Conservation (phyloP, 2,888 invertebrate genomes). For the Desoria tigrina region DNA sequence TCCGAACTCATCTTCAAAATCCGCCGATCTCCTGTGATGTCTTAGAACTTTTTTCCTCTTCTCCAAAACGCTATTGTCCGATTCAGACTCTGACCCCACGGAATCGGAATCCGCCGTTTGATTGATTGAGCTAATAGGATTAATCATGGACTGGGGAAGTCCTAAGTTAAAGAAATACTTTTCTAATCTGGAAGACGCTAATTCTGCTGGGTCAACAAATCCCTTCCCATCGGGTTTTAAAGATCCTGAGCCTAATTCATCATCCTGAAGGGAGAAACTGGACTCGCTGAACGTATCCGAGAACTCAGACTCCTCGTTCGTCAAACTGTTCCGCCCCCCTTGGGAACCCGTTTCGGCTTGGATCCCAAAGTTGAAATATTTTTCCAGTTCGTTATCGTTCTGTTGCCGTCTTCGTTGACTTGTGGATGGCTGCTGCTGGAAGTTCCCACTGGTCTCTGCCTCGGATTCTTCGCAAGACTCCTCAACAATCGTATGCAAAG, state of each 20-base stretch:
- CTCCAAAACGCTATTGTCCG: constrained; percentile 49
- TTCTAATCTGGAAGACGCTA: constrained; percentile 81
- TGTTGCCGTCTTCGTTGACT: constrained; percentile 35
- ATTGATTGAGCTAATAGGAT: constrained; percentile 37
- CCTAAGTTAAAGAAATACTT: constrained; percentile 72
- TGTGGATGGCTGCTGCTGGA: constrained; percentile 10
- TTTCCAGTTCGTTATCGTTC: constrained; percentile 67
- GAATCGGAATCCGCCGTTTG: constrained; percentile 47
- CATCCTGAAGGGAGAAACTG: constrained; percentile 48
- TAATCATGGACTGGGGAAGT: constrained; percentile 44
- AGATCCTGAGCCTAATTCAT: constrained; percentile 29
- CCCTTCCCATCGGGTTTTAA: constrained; percentile 57
- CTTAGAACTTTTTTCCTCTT: constrained; percentile 50
- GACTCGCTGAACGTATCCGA: constrained; percentile 63
- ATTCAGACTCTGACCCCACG: constrained; percentile 52
- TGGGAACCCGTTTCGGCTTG: constrained; percentile 39
- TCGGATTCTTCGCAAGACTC: constrained; percentile 89
- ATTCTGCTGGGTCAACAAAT: constrained; percentile 67
- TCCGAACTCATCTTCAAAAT: constrained; percentile 49
- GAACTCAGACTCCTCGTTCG: constrained; percentile 56
- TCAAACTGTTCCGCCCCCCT: constrained; percentile 47
- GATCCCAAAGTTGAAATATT: constrained; percentile 84
- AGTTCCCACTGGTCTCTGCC: constrained; percentile 44
- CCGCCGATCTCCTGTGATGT: constrained; percentile 51
- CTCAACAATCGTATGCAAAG: constrained; percentile 88